Conservation (phyloP, 53 echinoderm and acorn worm genomes). For the Apostichopus leukothele region DNA sequence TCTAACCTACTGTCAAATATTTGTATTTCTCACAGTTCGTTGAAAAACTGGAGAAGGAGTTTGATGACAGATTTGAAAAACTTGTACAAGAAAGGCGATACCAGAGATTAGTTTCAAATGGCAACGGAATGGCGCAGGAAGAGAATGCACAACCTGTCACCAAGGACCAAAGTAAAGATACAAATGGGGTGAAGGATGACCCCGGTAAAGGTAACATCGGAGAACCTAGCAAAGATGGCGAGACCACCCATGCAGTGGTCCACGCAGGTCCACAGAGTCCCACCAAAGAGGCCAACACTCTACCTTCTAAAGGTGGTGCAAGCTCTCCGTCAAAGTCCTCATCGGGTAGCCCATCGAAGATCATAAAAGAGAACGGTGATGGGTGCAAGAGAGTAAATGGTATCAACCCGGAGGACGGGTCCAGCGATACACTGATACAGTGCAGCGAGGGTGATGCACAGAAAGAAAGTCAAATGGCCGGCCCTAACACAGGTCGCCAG, state of each 20-base stretch:
- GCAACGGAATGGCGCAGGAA: constrained; percentile 32
- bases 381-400: constrained; percentile 16
- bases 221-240: neutral
- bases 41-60: constrained; percentile 56
- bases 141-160: constrained; percentile 27
- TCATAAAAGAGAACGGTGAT: neutral
- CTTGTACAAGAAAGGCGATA: constrained; percentile 61
- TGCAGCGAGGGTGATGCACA: neutral
- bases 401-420: constrained; percentile 36
- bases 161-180: constrained; percentile 50
- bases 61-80: constrained; percentile 58
- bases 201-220: constrained; percentile 23
- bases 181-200: constrained; percentile 22
- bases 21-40: constrained; percentile 47
- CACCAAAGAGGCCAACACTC: neutral
- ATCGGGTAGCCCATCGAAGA: neutral
- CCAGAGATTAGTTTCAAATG: constrained; percentile 52
- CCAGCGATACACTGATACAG: neutral
- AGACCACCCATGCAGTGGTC: constrained; percentile 23
- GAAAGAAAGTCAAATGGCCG: neutral
- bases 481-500: neutral
- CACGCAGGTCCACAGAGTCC: constrained; percentile 19
- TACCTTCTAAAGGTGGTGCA: neutral
- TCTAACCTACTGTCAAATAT: too few species aligned
- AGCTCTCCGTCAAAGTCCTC: neutral